These are phyloP conservation scores for Adrianichthys oophorus DNA, from an alignment of 2,797 vertebrate species.

Conservation along the genomic window DNA sequence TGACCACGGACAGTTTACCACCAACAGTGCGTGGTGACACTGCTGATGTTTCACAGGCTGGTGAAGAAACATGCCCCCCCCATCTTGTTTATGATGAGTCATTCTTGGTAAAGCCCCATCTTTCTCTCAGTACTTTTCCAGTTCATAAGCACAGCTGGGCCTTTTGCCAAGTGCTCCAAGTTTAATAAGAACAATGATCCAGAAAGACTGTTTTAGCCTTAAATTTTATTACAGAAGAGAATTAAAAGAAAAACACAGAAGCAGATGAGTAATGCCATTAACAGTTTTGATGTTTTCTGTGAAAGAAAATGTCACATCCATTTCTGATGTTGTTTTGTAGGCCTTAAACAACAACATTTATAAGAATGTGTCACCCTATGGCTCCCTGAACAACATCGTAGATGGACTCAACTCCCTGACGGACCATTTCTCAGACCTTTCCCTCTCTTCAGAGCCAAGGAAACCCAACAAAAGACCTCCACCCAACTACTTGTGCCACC, in stretches of 20 bases:
- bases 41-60: slow-evolving; percentile 64
- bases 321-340: slow-evolving; percentile 64
- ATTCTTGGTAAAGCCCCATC: slow-evolving; percentile 68
- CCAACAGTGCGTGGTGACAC: slow-evolving; percentile 62
- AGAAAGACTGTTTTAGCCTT: slow-evolving; percentile 25
- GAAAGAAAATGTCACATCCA: not conserved
- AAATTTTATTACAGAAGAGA: slow-evolving; percentile 24
- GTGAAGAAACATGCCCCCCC: slow-evolving; percentile 60
- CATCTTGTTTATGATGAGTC: slow-evolving; percentile 72
- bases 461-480: slow-evolving; percentile 98
- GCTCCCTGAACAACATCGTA: slow-evolving; percentile 97
- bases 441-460: slow-evolving; percentile 91
- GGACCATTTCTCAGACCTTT: slow-evolving; percentile 98
- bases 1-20: slow-evolving; percentile 53
- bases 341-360: slow-evolving; percentile 93
- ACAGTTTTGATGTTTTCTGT: slow-evolving; percentile 1
- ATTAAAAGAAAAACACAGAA: slow-evolving; percentile 32
- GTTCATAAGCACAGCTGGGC: slow-evolving; percentile 72
- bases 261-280: slow-evolving; percentile 33
- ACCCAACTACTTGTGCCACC: slow-evolving; percentile 98
- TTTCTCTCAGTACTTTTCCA: slow-evolving; percentile 75
- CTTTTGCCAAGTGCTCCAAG: slow-evolving; percentile 73
- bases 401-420: slow-evolving; percentile 97
- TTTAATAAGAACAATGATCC: slow-evolving; percentile 71
- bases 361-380: slow-evolving; percentile 94